A percentile compares a stretch with the other conserved stretches of the same genome.
phyloP scores from a whole-genome alignment of 1,140 invertebrate species.

The Caenorhabditis inopinata region DNA sequence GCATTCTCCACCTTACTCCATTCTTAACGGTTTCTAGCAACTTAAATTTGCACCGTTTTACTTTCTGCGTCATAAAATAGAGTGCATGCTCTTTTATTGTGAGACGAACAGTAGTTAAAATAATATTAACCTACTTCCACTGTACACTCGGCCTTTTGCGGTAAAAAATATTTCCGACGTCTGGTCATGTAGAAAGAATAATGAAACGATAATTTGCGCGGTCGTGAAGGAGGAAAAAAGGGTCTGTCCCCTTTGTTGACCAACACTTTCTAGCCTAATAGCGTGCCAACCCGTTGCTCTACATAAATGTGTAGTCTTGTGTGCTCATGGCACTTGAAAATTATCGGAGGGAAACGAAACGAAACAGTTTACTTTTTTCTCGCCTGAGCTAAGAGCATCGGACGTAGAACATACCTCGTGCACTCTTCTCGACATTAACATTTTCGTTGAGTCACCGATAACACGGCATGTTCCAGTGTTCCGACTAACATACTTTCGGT shows the following conservation, averaged over 20 bases:
- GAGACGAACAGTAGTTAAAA: too few relatives aligned
- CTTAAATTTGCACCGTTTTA: too few relatives aligned
- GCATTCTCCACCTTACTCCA: too few relatives aligned
- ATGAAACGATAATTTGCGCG: background rate
- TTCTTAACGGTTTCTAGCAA: too few relatives aligned
- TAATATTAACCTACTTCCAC: too few relatives aligned
- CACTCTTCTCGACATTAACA: background rate
- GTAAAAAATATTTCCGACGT: background rate
- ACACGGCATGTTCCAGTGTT: background rate
- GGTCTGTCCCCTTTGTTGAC: background rate
- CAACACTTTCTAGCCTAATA: constrained; percentile 1
- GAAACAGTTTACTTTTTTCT: background rate
- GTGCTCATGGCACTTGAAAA: background rate
- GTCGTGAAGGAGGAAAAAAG: background rate
- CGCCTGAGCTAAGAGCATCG: background rate
- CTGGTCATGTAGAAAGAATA: background rate
- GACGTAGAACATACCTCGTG: constrained; percentile 24
- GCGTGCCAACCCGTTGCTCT: constrained; percentile 5
- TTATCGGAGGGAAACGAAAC: background rate
- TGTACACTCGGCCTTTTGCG: too few relatives aligned
- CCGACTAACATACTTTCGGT: constrained; percentile 7
- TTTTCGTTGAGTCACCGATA: background rate
- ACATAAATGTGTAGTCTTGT: background rate
- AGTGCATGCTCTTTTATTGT: too few relatives aligned
- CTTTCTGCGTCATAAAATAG: too few relatives aligned